Evolutionary conservation across 2,113 vertebrate genomes (phyloP).

Genomic region (Hirundichthys speculiger): DNA sequence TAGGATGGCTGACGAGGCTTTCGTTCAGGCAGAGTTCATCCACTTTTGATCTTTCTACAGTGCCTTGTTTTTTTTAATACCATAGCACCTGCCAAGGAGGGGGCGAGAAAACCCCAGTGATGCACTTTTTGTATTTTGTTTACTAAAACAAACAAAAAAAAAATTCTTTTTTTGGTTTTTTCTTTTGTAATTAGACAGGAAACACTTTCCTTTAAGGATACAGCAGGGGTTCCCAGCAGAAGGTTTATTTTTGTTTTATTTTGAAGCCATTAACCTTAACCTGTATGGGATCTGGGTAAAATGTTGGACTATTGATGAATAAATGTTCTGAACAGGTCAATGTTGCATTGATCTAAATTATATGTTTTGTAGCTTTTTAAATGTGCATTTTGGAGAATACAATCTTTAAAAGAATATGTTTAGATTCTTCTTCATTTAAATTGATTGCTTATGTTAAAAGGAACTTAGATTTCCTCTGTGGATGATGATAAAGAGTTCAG

Average conservation of each 20-base stretch:
- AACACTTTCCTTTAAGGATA: neutral
- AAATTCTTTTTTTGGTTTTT: neutral
- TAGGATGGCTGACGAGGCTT: too few relatives aligned
- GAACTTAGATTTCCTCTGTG: neutral
- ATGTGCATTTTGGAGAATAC: conserved; percentile 2
- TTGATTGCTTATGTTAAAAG: neutral
- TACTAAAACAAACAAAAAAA: conserved; percentile 9
- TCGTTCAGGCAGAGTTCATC: too few relatives aligned
- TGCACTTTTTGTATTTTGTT: conserved; percentile 35
- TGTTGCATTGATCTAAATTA: neutral
- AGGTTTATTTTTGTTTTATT: neutral
- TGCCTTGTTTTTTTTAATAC: too few relatives aligned
- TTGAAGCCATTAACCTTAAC: neutral
- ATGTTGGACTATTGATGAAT: neutral
- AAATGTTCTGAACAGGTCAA: conserved; percentile 1
- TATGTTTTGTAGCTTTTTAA: conserved; percentile 1
- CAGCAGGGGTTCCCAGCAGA: neutral
- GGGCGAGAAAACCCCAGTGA: conserved; percentile 18
- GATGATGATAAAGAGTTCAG: neutral
- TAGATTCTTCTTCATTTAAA: neutral
- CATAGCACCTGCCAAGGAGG: conserved; percentile 10
- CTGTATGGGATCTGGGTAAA: neutral
- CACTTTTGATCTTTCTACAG: too few relatives aligned
- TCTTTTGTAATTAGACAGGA: conserved; percentile 8
- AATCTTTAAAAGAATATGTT: neutral